Evolutionary conservation across 2,797 vertebrate species (phyloP), one percentile per base, ranked within the genome.

Genomic region (Falco columbarius): DNA sequence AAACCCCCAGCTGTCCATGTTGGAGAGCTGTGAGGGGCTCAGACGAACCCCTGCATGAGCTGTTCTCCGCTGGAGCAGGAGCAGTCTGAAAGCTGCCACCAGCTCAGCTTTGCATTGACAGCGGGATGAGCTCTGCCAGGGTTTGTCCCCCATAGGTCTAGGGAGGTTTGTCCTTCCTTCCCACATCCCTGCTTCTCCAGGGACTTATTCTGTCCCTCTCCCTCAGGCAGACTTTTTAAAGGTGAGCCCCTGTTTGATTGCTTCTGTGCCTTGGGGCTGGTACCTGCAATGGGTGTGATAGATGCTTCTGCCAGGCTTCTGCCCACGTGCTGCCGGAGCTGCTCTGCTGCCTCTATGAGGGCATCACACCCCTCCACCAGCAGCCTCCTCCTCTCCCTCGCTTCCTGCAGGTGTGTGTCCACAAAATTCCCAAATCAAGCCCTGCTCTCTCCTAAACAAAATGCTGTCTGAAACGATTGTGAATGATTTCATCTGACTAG

Each of bases 81-180:
- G 14, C 0, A 4, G 24, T 34, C 5, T 46, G 56, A 26, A 55
- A 62, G 61, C 30, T 88, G 47, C 70, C n/a, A 15, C 7, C 34
- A 46, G 16, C 1, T 12, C 1, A 1, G 32, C 2, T 44, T 26
- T 34, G 29, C 10, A 10, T 0, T 9, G 61, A 1, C 10, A 19
- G 24, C 6, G 6, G 21, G 26, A 38, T 1, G 9, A 54, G 24
- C 3, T 44, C 23, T 75, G 36, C 14, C 26, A 10, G 6, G 14
- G 3, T 42, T 27, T 34, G 18, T 2, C 29, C 7, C 19, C 15
- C 32, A 24, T 12, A 85, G 9, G 4, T 63, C 20, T 27, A 14
- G 42, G 27, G 34, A 23, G 19, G 6, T 46, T n/a, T 32, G 4
- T 38, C 6, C 15, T 74, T 67, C n/a, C 40, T 40, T 22, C 24